Conservation (phyloP, 92 coral and sea anemone genomes). For the Siderastrea siderea region DNA sequence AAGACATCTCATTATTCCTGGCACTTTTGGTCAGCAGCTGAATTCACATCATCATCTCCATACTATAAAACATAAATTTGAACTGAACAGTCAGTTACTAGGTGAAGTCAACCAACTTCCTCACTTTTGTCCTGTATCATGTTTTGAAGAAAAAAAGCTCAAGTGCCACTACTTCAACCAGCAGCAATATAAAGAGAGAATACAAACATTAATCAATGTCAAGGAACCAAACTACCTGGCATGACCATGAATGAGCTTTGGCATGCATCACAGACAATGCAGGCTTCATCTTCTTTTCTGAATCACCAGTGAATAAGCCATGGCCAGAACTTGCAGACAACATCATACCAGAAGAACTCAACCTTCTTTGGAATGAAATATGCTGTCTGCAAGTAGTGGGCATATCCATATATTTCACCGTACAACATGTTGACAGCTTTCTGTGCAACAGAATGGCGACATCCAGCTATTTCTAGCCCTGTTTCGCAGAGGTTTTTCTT, state of each 20-base stretch:
- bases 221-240: slow-evolving; percentile 64
- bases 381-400: slow-evolving; percentile 54
- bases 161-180: not conserved
- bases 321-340: slow-evolving; percentile 85
- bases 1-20: no score
- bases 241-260: slow-evolving; percentile 83
- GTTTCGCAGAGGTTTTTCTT: slow-evolving; percentile 62
- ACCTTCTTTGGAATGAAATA: slow-evolving; percentile 50
- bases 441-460: slow-evolving; percentile 69
- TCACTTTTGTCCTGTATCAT: no score
- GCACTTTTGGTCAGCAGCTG: no score
- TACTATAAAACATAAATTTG: no score
- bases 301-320: slow-evolving; percentile 54
- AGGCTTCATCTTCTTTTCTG: slow-evolving; percentile 68
- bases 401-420: slow-evolving; percentile 83
- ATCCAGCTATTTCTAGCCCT: slow-evolving; percentile 75
- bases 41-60: no score
- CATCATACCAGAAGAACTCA: slow-evolving; percentile 78
- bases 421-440: slow-evolving; percentile 62
- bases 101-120: no score
- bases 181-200: not conserved
- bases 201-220: not conserved
- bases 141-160: not conserved
- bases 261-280: slow-evolving; percentile 80
- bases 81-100: no score